Conservation (phyloP, 2,888 invertebrate species). For the Eilema depressum region DNA sequence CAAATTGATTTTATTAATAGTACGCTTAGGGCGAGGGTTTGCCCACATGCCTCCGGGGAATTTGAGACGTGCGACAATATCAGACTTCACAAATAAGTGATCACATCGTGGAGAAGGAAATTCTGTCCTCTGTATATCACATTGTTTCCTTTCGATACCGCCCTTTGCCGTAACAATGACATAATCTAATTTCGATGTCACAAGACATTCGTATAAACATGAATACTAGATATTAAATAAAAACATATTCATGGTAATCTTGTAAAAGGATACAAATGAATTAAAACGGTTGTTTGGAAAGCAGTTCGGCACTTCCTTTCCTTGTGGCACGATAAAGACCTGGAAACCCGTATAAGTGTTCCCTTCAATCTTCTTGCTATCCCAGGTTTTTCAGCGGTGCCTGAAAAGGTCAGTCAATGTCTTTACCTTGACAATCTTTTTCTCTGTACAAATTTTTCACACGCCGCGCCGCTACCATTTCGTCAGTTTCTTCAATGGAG, state of each 20-base stretch:
- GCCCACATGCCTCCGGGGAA: slow-evolving; percentile 37
- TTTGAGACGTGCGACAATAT: slow-evolving; percentile 42
- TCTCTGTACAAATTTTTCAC: too few species aligned
- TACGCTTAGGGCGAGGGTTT: slow-evolving; percentile 35
- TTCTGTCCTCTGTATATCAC: too few species aligned
- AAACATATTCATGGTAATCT: not conserved
- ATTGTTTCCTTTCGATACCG: slow-evolving; percentile 6
- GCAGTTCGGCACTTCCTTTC: too few species aligned
- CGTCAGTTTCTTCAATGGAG: too few species aligned
- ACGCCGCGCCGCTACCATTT: too few species aligned
- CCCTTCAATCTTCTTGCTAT: too few species aligned
- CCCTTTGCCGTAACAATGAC: slow-evolving; percentile 7
- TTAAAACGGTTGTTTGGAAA: not conserved
- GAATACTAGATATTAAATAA: not conserved
- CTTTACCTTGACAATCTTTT: too few species aligned
- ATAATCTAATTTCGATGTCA: not conserved
- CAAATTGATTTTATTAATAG: slow-evolving; percentile 64
- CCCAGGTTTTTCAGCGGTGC: too few species aligned
- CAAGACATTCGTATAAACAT: not conserved
- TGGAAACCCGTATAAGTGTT: too few species aligned
- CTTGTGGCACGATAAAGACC: too few species aligned
- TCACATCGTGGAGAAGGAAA: too few species aligned
- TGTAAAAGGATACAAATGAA: not conserved
- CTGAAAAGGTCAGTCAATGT: too few species aligned
- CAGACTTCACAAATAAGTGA: slow-evolving; percentile 25